Conservation (phyloP, 2,888 invertebrate genomes). For the Hetaerina titia region DNA sequence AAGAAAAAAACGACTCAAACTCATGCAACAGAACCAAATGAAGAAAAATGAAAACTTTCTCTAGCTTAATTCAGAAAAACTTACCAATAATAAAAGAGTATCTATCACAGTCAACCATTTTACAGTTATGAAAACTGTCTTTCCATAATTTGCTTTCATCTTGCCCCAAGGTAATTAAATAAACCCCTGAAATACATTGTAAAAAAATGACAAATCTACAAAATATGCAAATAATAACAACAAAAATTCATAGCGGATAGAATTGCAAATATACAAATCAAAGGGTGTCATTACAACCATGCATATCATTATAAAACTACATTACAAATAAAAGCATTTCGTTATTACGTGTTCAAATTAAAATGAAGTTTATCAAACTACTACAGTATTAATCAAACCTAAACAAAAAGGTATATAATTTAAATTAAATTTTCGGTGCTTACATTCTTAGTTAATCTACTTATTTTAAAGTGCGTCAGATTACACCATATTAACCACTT, state of each 20-base stretch:
- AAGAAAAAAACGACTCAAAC: neutral
- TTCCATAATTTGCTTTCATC: conserved; percentile 64
- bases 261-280: conserved; percentile 28
- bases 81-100: conserved; percentile 66
- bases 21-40: conserved; percentile 49
- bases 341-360: conserved; percentile 1
- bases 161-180: conserved; percentile 66
- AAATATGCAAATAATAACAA: conserved; percentile 62
- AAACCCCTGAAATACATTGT: conserved; percentile 65
- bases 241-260: conserved; percentile 56
- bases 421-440: neutral
- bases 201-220: conserved; percentile 59
- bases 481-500: too few relatives aligned
- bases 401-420: neutral
- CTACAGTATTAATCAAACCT: neutral
- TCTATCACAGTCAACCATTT: conserved; percentile 65
- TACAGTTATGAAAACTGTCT: conserved; percentile 48
- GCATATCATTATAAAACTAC: conserved; percentile 19
- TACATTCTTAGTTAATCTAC: neutral
- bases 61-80: conserved; percentile 37
- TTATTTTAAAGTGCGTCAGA: neutral
- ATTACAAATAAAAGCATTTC: conserved; percentile 23
- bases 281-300: conserved; percentile 50
- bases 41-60: conserved; percentile 24
- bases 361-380: neutral